Evolutionary conservation across 2,797 vertebrate species (phyloP).

Genomic region (Halcyon leucocephala): DNA sequence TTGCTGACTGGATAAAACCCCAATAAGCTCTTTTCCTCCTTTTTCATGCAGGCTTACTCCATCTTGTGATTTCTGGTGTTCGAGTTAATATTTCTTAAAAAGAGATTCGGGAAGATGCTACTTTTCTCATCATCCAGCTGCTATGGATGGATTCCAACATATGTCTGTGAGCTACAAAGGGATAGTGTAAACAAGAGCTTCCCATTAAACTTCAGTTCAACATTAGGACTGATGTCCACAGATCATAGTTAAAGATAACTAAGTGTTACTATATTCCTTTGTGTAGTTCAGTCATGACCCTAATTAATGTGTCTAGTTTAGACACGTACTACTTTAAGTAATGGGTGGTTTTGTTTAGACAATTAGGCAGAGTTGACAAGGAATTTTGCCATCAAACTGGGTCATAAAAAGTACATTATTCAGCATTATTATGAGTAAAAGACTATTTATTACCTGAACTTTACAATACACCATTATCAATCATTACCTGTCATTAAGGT

Average conservation of each 20-base stretch:
- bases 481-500: conserved; percentile 88
- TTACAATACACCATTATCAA: conserved; percentile 86
- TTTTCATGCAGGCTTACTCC: background rate
- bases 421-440: conserved; percentile 86
- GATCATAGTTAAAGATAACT: conserved; percentile 83
- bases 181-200: conserved; percentile 78
- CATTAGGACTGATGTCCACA: conserved; percentile 79
- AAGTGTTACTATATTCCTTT: conserved; percentile 82
- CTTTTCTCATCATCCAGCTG: conserved; percentile 1
- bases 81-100: conserved; percentile 30
- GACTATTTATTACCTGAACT: conserved; percentile 85
- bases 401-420: conserved; percentile 90
- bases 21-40: background rate
- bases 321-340: conserved; percentile 82
- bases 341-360: conserved; percentile 86
- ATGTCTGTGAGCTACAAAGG: conserved; percentile 54
- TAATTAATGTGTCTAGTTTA: conserved; percentile 83
- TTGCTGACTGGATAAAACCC: background rate
- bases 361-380: conserved; percentile 83
- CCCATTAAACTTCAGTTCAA: conserved; percentile 80
- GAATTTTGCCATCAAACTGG: conserved; percentile 85
- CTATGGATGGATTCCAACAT: conserved; percentile 51
- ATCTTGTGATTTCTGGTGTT: conserved; percentile 44
- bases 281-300: conserved; percentile 82
- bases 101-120: conserved; percentile 2